phyloP scores from a whole-genome alignment of 1,140 invertebrate genomes.

The Dreissena rostriformis region DNA sequence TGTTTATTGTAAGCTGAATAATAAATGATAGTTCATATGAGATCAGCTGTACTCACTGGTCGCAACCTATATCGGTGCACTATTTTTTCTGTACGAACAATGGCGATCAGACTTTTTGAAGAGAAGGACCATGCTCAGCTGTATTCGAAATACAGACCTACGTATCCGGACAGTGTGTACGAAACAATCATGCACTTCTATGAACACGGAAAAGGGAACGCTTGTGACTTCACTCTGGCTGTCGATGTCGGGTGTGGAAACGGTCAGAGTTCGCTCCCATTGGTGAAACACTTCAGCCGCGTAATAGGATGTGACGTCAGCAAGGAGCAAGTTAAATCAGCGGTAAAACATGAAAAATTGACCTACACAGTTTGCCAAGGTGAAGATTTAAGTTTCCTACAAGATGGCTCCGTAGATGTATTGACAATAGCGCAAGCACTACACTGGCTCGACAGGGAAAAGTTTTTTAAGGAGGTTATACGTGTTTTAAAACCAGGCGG shows the following conservation, averaged over 20 bases:
- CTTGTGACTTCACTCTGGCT: slow-evolving; percentile 50
- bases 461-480: slow-evolving; percentile 81
- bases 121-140: slow-evolving; percentile 65
- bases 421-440: slow-evolving; percentile 78
- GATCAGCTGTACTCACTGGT: neutral
- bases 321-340: slow-evolving; percentile 38
- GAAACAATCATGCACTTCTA: slow-evolving; percentile 74
- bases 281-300: slow-evolving; percentile 78
- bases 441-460: slow-evolving; percentile 82
- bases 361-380: slow-evolving; percentile 74
- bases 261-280: slow-evolving; percentile 81
- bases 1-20: too few relatives aligned
- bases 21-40: too few relatives aligned
- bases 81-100: neutral
- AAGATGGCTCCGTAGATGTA: slow-evolving; percentile 77
- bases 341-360: slow-evolving; percentile 29
- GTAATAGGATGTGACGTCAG: slow-evolving; percentile 60
- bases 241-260: slow-evolving; percentile 83
- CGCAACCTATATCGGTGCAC: neutral
- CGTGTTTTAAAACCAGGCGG: slow-evolving; percentile 79
- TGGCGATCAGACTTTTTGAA: slow-evolving; percentile 65
- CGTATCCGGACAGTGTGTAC: slow-evolving; percentile 71
- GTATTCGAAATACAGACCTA: slow-evolving; percentile 78
- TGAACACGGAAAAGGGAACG: slow-evolving; percentile 64
- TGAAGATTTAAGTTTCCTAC: slow-evolving; percentile 73